Conservation (phyloP, 2,888 invertebrate genomes). For the Sabellastarte sp. region DNA sequence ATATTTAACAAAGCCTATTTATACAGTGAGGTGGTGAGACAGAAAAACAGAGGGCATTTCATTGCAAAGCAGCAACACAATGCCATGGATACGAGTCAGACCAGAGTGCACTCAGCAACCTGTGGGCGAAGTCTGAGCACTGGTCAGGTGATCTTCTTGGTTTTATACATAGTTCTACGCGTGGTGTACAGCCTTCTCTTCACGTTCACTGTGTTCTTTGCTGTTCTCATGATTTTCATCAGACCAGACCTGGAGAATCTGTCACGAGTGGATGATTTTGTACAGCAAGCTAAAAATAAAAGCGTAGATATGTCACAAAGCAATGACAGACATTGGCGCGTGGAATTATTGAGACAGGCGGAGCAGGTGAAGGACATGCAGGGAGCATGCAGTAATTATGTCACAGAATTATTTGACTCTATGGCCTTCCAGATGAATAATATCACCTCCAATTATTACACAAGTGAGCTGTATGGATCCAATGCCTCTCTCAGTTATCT, state of each 20-base stretch:
- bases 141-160: not conserved
- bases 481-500: conserved; percentile 19
- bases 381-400: conserved; percentile 29
- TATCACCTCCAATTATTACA: conserved; percentile 21
- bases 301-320: conserved; percentile 3
- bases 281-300: conserved; percentile 15
- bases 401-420: conserved; percentile 28
- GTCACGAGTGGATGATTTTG: conserved; percentile 10
- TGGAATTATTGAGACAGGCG: conserved; percentile 23
- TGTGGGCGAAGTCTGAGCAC: no score
- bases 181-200: conserved; percentile 21
- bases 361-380: conserved; percentile 29
- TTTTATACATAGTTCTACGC: conserved; percentile 17
- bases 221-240: conserved; percentile 33
- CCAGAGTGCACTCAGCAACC: no score
- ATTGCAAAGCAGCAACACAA: no score
- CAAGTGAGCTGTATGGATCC: conserved; percentile 16
- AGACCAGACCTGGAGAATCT: conserved; percentile 17
- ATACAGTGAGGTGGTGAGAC: conserved; percentile 12
- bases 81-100: no score
- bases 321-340: conserved; percentile 13
- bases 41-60: not conserved
- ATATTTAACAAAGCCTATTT: conserved; percentile 28
- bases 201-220: conserved; percentile 27
- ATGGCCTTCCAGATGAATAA: conserved; percentile 25